Evolutionary conservation across 2,888 invertebrate species (phyloP), one percentile per base, ranked within the genome.

Genomic region (Acronicta alni): DNA sequence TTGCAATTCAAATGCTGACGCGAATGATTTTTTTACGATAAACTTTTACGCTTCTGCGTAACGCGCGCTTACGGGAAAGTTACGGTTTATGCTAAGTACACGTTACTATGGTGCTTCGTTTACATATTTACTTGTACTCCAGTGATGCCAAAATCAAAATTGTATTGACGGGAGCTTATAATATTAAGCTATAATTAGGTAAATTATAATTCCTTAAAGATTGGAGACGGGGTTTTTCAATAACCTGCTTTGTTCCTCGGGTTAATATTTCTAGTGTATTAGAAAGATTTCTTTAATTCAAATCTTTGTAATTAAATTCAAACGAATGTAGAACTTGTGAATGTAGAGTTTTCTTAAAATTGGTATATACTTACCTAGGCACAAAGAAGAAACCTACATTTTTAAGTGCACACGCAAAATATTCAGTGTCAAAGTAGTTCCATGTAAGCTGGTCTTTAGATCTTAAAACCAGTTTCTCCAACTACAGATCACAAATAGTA

Each of bases 1-100:
- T 77, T 66, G 70, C 62, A 78, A 77, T 75, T 83, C 81, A 80
- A 83, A 82, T 83, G 68, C 77, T 77, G 74, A 80, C 73, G 74
- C 72, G 72, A 71, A 58, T 71, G 61, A 67, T 75, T 65, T 75
- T 77, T 80, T 79, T 60, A 69, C 55, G 42, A 63, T 67, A 64
- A 62, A 70, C 60, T 61, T 68, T 75, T 73, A 73, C 66, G 70
- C 54, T 63, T 52, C 63, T 72, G 66, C 63, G 78, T 75, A 69
- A 69, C 44, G 61, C 68, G 55, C 47, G 41, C 55, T 60, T 69
- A 55, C 68, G 69, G 60, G 71, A 67, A 74, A 62, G 53, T 54
- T 61, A 67, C 60, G 43, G 58, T 65, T 32, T 60, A 62, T 66
- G 32, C 10, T 58, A 49, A 45, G 42, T 23, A 15, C 30, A 37